Evolutionary conservation across 1,140 invertebrate species (phyloP).

Genomic region (Pomacea maculata): DNA sequence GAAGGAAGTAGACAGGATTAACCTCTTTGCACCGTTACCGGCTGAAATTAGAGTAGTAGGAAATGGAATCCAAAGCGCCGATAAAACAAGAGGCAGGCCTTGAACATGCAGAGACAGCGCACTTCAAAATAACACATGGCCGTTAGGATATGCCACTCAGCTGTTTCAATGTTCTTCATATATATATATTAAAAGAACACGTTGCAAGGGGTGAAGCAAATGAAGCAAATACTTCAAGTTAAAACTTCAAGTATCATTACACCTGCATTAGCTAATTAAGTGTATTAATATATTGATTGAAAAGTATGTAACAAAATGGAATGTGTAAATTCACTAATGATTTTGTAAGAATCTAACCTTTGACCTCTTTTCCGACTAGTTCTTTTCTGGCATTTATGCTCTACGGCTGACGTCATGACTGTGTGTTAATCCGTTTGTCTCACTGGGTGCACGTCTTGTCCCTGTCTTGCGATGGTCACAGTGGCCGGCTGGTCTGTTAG

Average conservation of each 20-base stretch:
- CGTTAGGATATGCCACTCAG: no score
- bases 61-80: no score
- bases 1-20: no score
- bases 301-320: neutral
- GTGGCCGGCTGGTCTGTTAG: neutral
- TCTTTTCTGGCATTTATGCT: neutral
- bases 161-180: no score
- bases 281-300: neutral
- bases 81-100: no score
- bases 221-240: neutral
- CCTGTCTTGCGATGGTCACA: no score
- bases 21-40: no score
- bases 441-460: neutral
- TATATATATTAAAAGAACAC: no score
- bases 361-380: neutral
- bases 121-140: no score
- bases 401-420: slow-evolving; percentile 10
- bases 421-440: neutral
- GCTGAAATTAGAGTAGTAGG: no score
- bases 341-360: slow-evolving; percentile 5
- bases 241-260: neutral
- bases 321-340: neutral
- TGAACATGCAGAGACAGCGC: no score
- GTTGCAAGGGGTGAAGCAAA: no score
- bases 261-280: neutral